Evolutionary conservation across 2,797 vertebrate species (phyloP), one percentile per base, ranked within the genome.

Genomic region (Cheirogaleus major): DNA sequence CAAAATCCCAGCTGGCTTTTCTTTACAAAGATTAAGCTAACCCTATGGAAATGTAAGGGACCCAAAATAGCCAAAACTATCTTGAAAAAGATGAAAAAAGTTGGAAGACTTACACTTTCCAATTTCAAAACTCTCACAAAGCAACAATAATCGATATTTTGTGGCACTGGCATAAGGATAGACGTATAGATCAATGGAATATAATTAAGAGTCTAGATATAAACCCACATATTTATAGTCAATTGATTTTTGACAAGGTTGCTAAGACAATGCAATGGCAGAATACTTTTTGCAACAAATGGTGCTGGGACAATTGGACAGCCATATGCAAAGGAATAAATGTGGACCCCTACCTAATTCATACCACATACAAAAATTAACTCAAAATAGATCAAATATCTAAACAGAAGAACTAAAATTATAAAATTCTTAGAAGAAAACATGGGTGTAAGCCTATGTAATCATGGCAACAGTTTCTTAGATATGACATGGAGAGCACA

Each of bases 61-160:
- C 10, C 35, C 78, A 70, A 43, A 83, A 75, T 22, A 82, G 41
- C 25, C 41, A 92, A 93, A 89, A 48, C 17, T 35, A 95, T 89
- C 38, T 78, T 38, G 32, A 72, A 50, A 61, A 84, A 78, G 14
- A 48, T 87, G 18, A 79, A 72, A 52, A 78, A 38, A 76, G 35
- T 15, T 61, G 27, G 45, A 95, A 82, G 30, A 61, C 25, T 79
- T 72, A 52, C 0, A 86, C 11, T 92, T 93, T 25, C 38, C n/a
- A 73, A 50, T 80, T 76, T 84, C 91, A 84, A 86, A 91, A 95
- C 3, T 61, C 57, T 82, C 73, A 79, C 18, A 80, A 95, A 90
- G 81, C 14, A 85, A 57, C n/a, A 89, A 67, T 72, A 86, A 80
- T 87, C 41, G 79, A 90, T 65, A 69, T 38, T 55, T 43, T 65